phyloP scores from a whole-genome alignment of 35 echinoderm and acorn worm genomes.

The Anneissia japonica region DNA sequence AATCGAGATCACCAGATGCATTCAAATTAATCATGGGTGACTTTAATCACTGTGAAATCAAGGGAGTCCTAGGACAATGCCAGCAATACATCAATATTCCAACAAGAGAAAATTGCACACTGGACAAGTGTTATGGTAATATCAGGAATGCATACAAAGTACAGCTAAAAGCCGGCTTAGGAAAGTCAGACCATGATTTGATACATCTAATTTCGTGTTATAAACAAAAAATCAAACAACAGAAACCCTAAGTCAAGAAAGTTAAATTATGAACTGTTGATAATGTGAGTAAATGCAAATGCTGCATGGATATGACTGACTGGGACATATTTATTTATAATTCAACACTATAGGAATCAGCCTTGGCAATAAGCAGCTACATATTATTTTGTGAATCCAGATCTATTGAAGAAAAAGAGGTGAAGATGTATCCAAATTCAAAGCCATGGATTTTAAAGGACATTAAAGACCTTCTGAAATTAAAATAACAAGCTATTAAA shows the following conservation, averaged over 20 bases:
- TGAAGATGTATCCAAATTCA: conserved; percentile 11
- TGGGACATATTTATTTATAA: conserved; percentile 6
- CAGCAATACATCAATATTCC: conserved; percentile 10
- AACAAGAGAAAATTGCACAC: neutral
- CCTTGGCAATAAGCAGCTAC: neutral
- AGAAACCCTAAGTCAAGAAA: neutral
- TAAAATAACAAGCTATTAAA: neutral
- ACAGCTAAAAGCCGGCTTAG: neutral
- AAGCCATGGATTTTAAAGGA: neutral
- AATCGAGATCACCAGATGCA: conserved; percentile 19
- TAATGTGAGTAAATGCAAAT: neutral
- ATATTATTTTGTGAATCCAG: neutral
- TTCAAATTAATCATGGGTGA: conserved; percentile 16
- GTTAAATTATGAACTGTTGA: neutral
- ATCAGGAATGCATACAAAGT: conserved; percentile 21
- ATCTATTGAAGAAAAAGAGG: neutral
- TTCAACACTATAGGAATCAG: neutral
- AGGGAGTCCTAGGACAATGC: neutral
- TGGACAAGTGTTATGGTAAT: conserved; percentile 35
- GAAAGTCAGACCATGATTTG: conserved; percentile 16
- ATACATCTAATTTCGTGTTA: conserved; percentile 3
- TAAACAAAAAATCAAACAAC: conserved; percentile 7
- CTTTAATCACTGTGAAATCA: conserved; percentile 20
- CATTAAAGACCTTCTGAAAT: neutral
- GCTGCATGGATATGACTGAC: conserved; percentile 16